Percentiles rank a stretch among this genome's conserved stretches.
Conservation (phyloP, 2,797 vertebrate species). For the Psittacula echo region DNA sequence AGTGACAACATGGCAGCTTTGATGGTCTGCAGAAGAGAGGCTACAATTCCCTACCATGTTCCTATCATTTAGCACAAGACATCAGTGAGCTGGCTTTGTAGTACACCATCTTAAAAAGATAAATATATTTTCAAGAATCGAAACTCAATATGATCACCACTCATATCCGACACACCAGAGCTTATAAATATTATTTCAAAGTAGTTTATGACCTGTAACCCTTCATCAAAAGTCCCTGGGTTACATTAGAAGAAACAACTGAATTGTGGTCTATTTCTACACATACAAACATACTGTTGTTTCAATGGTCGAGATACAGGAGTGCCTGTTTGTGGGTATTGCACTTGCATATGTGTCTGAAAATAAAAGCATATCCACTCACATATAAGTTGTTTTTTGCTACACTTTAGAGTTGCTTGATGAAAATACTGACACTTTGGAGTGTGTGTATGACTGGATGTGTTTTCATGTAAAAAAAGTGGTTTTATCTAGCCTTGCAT, state of each 20-base stretch:
- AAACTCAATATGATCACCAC: neutral
- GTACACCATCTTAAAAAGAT: neutral
- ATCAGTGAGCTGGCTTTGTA: neutral
- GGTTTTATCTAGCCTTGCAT: neutral
- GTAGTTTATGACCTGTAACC: neutral
- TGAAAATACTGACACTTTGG: neutral
- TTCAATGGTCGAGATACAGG: neutral
- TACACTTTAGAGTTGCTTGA: neutral
- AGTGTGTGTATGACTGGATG: neutral
- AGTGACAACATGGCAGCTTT: neutral
- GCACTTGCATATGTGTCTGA: neutral
- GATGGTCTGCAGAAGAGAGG: neutral
- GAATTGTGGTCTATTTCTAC: neutral
- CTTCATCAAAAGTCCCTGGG: neutral
- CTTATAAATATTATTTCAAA: neutral
- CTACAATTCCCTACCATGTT: neutral
- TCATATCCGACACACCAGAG: neutral
- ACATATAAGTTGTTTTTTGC: neutral
- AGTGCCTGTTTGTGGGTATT: neutral
- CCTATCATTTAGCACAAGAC: neutral
- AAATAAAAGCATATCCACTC: neutral
- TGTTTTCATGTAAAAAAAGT: neutral
- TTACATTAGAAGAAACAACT: neutral
- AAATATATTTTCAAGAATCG: neutral
- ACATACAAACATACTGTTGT: neutral